Percentiles rank a stretch among this genome's conserved stretches.
Evolutionary conservation across 2,888 invertebrate genomes (phyloP).

Genomic region (Pseudoips prasinana): DNA sequence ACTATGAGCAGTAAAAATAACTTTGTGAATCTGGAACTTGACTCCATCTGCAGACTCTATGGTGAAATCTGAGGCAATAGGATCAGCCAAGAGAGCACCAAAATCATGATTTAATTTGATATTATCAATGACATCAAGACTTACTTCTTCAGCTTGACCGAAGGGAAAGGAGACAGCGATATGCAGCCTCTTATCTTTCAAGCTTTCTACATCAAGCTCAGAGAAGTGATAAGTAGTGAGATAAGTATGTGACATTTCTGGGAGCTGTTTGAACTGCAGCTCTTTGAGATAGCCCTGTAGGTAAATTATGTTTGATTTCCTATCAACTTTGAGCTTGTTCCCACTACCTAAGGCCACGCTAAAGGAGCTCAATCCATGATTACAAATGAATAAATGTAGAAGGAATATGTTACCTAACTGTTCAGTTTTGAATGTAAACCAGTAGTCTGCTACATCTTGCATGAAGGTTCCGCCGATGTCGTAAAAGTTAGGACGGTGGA

Average conservation of each 20-base stretch:
- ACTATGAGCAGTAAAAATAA: conserved; percentile 56
- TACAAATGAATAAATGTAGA: conserved; percentile 61
- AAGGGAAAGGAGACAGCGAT: conserved; percentile 49
- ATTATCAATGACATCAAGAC: conserved; percentile 36
- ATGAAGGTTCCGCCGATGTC: conserved; percentile 68
- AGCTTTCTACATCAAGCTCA: conserved; percentile 52
- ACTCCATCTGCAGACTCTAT: conserved; percentile 64
- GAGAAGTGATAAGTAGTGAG: conserved; percentile 61
- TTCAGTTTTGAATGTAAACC: conserved; percentile 62
- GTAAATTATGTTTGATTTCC: conserved; percentile 45
- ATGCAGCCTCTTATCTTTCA: conserved; percentile 54
- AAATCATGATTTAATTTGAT: conserved; percentile 55
- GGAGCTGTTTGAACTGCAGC: conserved; percentile 38
- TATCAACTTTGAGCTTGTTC: conserved; percentile 45
- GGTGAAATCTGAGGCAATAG: conserved; percentile 62
- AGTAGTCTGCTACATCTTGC: conserved; percentile 55
- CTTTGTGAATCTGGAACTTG: conserved; percentile 62
- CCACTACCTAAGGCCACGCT: conserved; percentile 46
- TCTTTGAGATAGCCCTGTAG: conserved; percentile 43
- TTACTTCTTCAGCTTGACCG: conserved; percentile 24
- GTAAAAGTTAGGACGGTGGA: conserved; percentile 60
- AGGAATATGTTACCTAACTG: conserved; percentile 52
- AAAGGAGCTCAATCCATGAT: conserved; percentile 47
- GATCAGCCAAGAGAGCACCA: conserved; percentile 51
- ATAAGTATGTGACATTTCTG: conserved; percentile 24